Percentiles rank a stretch among this genome's conserved stretches.
Conservation (phyloP, 2,797 vertebrate genomes). For the Takifugu ocellatus region DNA sequence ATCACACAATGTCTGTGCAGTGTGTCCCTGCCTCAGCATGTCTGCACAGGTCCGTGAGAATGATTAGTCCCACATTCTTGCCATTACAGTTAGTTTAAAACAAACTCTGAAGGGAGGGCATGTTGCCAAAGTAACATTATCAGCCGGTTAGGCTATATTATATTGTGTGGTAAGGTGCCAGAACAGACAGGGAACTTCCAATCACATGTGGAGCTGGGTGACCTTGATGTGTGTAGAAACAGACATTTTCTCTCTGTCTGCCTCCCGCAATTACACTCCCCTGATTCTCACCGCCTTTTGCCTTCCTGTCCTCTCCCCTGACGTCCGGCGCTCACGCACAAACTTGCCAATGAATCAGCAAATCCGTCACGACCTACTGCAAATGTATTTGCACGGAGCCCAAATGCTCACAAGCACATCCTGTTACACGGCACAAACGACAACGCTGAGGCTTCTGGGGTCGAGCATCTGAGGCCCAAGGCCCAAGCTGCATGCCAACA, state of each 20-base stretch:
- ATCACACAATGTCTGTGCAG: slow-evolving; percentile 33
- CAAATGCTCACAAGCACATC: no score
- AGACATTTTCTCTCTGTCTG: slow-evolving; percentile 40
- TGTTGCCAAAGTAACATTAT: slow-evolving; percentile 65
- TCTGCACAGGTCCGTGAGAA: slow-evolving; percentile 35
- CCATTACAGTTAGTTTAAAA: slow-evolving; percentile 59
- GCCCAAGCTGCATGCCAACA: slow-evolving; percentile 8
- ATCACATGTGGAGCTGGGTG: slow-evolving; percentile 48
- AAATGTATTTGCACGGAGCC: no score
- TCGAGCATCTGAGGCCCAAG: neutral
- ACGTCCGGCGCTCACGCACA: slow-evolving; percentile 21
- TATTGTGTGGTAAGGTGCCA: slow-evolving; percentile 46
- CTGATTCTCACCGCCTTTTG: slow-evolving; percentile 20
- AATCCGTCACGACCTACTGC: neutral
- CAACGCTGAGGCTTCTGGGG: no score
- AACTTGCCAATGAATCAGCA: neutral
- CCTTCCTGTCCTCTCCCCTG: slow-evolving; percentile 25
- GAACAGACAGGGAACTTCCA: slow-evolving; percentile 54
- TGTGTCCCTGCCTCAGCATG: slow-evolving; percentile 43
- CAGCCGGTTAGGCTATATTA: slow-evolving; percentile 52
- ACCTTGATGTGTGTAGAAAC: slow-evolving; percentile 58
- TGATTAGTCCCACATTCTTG: slow-evolving; percentile 64
- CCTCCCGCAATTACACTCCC: slow-evolving; percentile 26
- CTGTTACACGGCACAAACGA: no score
- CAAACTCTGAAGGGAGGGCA: slow-evolving; percentile 55